Percentiles rank a stretch among this genome's conserved stretches.
Conservation (phyloP, 2,888 invertebrate genomes). For the Campoletis raptor region DNA sequence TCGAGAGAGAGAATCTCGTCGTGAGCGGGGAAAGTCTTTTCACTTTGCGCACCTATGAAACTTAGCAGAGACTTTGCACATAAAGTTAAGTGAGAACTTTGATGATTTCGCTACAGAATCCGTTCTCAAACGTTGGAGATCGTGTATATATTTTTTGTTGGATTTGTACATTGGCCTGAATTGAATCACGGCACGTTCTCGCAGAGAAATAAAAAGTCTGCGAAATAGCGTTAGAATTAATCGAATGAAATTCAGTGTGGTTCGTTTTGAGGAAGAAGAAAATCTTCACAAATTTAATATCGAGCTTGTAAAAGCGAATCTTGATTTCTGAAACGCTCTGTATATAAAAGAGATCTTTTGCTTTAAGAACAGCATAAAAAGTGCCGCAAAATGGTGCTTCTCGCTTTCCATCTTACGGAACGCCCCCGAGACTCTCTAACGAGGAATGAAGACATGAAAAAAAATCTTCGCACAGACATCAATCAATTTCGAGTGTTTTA, state of each 20-base stretch:
- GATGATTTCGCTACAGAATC: neutral
- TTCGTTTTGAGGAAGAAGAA: neutral
- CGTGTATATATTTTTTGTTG: constrained; percentile 8
- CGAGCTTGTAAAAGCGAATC: neutral
- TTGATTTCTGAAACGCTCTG: neutral
- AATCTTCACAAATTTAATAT: neutral
- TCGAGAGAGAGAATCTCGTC: constrained; percentile 26
- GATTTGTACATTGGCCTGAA: constrained; percentile 52
- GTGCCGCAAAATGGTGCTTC: neutral
- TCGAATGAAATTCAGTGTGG: neutral
- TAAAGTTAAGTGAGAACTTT: neutral
- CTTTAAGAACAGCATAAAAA: neutral
- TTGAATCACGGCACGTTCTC: constrained; percentile 46
- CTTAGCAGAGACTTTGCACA: neutral
- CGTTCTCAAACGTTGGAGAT: neutral
- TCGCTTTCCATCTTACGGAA: constrained; percentile 49
- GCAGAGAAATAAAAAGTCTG: neutral
- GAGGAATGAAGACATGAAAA: constrained; percentile 51
- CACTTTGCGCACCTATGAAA: constrained; percentile 18
- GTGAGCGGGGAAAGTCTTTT: constrained; percentile 63
- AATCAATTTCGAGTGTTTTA: constrained; percentile 14
- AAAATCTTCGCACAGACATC: constrained; percentile 23
- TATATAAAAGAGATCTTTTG: neutral
- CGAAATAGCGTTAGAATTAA: neutral
- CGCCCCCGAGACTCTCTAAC: constrained; percentile 44